These are phyloP conservation scores for Pyxicephalus adspersus DNA, from an alignment of 2,113 vertebrate species.

Conservation along the genomic window DNA sequence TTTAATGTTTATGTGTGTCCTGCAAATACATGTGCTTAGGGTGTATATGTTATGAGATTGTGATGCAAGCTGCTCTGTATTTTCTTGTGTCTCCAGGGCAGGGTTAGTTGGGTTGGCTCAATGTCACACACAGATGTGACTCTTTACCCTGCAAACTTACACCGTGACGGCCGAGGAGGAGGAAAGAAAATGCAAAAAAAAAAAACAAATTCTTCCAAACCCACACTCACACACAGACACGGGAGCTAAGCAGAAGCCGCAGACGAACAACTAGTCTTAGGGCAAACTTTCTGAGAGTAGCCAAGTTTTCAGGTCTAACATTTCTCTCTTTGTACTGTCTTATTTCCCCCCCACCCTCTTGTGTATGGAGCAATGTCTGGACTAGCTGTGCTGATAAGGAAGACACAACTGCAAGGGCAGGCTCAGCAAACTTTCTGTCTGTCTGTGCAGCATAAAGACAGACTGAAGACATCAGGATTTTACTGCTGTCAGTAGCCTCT, in stretches of 20 bases:
- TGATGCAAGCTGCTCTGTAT: constrained; percentile 35
- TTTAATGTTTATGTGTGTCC: background rate
- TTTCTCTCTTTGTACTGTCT: constrained; percentile 52
- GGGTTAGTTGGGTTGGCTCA: constrained; percentile 64
- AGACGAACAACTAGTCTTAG: constrained; percentile 35
- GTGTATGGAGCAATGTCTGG: constrained; percentile 59
- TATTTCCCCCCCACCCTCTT: constrained; percentile 44
- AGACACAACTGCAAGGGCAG: constrained; percentile 57
- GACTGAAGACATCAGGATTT: constrained; percentile 30
- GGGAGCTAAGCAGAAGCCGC: constrained; percentile 54
- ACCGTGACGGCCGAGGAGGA: constrained; percentile 59
- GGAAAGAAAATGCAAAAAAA: constrained; percentile 12
- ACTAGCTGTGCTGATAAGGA: constrained; percentile 59
- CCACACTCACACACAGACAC: constrained; percentile 52
- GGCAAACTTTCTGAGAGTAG: constrained; percentile 39
- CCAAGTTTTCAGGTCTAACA: constrained; percentile 48
- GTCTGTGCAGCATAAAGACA: constrained; percentile 22
- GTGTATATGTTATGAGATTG: constrained; percentile 13
- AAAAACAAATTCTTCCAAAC: constrained; percentile 49
- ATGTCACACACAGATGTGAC: constrained; percentile 73
- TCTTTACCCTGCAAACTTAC: constrained; percentile 66
- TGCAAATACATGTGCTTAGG: constrained; percentile 25
- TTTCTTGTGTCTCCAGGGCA: constrained; percentile 62
- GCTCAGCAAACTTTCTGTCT: constrained; percentile 20
- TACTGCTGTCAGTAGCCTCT: background rate